Conservation (phyloP, 2,888 invertebrate genomes). For the Anaspis maculata region DNA sequence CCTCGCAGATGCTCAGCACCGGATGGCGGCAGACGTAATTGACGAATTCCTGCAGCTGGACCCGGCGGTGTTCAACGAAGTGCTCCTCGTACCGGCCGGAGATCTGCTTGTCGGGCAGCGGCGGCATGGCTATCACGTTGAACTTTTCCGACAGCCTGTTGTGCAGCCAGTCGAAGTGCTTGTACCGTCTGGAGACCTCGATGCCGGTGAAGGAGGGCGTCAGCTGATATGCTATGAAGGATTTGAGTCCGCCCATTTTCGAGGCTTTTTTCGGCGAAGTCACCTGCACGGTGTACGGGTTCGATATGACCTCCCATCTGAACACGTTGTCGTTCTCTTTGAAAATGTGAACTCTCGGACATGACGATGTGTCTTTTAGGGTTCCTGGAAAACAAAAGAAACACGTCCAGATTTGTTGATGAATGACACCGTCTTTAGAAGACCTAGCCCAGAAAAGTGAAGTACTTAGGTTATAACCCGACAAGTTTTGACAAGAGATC, state of each 20-base stretch:
- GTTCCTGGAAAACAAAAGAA: slow-evolving; percentile 45
- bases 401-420: no score
- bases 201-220: slow-evolving; percentile 92
- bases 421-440: no score
- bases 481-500: no score
- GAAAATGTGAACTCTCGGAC: slow-evolving; percentile 60
- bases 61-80: slow-evolving; percentile 89
- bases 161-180: slow-evolving; percentile 99
- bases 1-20: slow-evolving; percentile 81
- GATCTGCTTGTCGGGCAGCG: slow-evolving; percentile 96
- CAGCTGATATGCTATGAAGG: slow-evolving; percentile 93
- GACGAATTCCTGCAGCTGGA: slow-evolving; percentile 92
- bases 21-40: slow-evolving; percentile 96
- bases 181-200: slow-evolving; percentile 90
- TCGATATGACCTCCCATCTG: slow-evolving; percentile 67
- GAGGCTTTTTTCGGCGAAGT: slow-evolving; percentile 96
- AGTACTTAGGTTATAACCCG: no score
- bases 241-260: slow-evolving; percentile 94
- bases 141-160: slow-evolving; percentile 90
- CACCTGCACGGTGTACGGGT: slow-evolving; percentile 73
- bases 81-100: slow-evolving; percentile 96
- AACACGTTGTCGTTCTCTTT: slow-evolving; percentile 62
- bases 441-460: no score
- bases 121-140: slow-evolving; percentile 89
- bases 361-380: slow-evolving; percentile 58